Conservation (phyloP, 2,888 invertebrate genomes). For the Epistrophe eligans region DNA sequence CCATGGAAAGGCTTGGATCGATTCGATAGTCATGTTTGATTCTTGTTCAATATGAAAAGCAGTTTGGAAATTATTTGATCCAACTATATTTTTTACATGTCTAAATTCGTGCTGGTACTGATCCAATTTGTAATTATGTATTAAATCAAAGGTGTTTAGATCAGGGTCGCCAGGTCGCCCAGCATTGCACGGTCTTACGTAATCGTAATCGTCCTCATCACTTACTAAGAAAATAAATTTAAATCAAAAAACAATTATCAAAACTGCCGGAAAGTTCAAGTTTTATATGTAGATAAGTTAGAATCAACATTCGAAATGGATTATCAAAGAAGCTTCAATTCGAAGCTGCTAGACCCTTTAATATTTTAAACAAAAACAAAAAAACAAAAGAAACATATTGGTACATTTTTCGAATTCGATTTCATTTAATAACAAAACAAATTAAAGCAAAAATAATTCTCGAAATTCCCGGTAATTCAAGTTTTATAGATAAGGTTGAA, state of each 20-base stretch:
- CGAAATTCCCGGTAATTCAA: too few species aligned
- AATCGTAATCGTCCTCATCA: conserved; percentile 74
- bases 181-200: conserved; percentile 78
- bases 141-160: conserved; percentile 92
- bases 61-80: conserved; percentile 91
- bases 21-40: conserved; percentile 89
- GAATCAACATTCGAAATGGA: too few species aligned
- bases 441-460: too few species aligned
- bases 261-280: too few species aligned
- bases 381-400: too few species aligned
- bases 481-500: too few species aligned
- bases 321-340: too few species aligned
- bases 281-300: too few species aligned
- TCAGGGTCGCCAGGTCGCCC: conserved; percentile 89
- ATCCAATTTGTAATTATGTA: conserved; percentile 90
- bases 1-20: conserved; percentile 90
- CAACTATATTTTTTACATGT: conserved; percentile 88
- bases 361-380: too few species aligned
- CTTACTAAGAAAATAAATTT: not conserved
- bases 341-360: too few species aligned
- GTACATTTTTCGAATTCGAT: too few species aligned
- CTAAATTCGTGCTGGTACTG: conserved; percentile 85
- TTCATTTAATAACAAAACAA: too few species aligned
- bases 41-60: conserved; percentile 91
- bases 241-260: not conserved